A percentile compares a stretch with the other conserved stretches of the same genome.
phyloP scores from a whole-genome alignment of 2,888 invertebrate species.

The Sturmia bella region DNA sequence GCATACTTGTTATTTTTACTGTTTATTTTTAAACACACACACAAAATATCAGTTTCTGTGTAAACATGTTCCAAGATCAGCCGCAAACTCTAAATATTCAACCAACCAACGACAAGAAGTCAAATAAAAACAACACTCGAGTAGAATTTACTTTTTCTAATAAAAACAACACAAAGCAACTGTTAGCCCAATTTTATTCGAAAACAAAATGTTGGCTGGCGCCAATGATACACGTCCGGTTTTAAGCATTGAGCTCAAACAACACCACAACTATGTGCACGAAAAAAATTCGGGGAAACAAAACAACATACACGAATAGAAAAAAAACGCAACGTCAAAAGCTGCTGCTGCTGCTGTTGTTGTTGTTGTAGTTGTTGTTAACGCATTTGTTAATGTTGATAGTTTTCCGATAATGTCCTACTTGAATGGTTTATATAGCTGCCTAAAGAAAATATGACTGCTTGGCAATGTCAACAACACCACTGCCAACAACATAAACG shows the following conservation, averaged over 20 bases:
- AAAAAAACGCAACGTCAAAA: constrained; percentile 69
- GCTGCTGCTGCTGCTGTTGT: constrained; percentile 44
- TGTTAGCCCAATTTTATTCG: constrained; percentile 66
- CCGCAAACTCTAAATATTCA: constrained; percentile 53
- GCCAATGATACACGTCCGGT: constrained; percentile 79
- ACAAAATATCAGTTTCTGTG: constrained; percentile 81
- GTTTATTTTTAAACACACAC: constrained; percentile 78
- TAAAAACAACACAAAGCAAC: constrained; percentile 64
- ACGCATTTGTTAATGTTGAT: constrained; percentile 33
- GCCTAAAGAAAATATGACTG: constrained; percentile 78
- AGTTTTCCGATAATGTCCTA: constrained; percentile 74
- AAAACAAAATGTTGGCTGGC: constrained; percentile 76
- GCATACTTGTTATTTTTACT: constrained; percentile 47
- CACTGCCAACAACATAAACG: constrained; percentile 20
- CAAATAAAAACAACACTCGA: constrained; percentile 44
- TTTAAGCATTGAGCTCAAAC: constrained; percentile 63
- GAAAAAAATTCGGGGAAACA: constrained; percentile 8
- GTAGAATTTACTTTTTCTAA: constrained; percentile 51
- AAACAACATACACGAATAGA: constrained; percentile 11
- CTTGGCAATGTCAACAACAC: constrained; percentile 41
- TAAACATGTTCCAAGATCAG: constrained; percentile 75
- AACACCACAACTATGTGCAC: constrained; percentile 47
- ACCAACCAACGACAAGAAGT: constrained; percentile 33
- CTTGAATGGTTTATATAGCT: constrained; percentile 80
- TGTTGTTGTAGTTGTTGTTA: constrained; percentile 20